Evolutionary conservation across 2,797 vertebrate species (phyloP), one percentile per base, ranked within the genome.

Genomic region (Ptychobarbus kaznakovi): DNA sequence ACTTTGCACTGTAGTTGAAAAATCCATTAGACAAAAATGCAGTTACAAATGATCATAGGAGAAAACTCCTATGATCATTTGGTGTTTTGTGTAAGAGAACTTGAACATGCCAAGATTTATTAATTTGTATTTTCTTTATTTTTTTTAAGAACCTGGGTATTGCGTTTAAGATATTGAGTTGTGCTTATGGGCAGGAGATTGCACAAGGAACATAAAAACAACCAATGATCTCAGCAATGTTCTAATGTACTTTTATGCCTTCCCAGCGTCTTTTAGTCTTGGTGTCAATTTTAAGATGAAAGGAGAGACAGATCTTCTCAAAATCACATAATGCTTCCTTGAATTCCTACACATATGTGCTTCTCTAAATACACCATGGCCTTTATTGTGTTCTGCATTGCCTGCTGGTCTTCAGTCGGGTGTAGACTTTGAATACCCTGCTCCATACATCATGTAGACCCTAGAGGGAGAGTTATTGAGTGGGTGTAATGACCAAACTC

Each of bases 401-500:
- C 69, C 40, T 69, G 61, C 28, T 84, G 42, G 38, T 70, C 65
- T 80, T 78, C 78, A 69, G 44, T 68, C n/a, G 9, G 35, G 73
- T 82, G 74, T 76, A 82, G 32, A 28, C 53, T 81, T 49, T 42
- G 69, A 74, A 75, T 84, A 69, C 61, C 78, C 78, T 58, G 70
- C 56, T 49, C 82, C 65, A 87, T 84, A 85, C 82, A 87, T 87
- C 86, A 87, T 81, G 72, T 22, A 81, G 78, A 78, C 86, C 79
- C 78, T 32, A 51, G 78, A 49, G 85, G 68, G 74, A 42, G 44
- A 53, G 61, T 81, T 85, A 81, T 70, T 75, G 82, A 87, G 82
- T 85, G 49, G 85, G 85, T 78, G 78, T 89, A 86, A 89, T 85
- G 83, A 82, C 85, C 73, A 84, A 78, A 79, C 82, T 69, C 82